Conservation (phyloP, 1,140 invertebrate species). For the Drosophila chauvacae region DNA sequence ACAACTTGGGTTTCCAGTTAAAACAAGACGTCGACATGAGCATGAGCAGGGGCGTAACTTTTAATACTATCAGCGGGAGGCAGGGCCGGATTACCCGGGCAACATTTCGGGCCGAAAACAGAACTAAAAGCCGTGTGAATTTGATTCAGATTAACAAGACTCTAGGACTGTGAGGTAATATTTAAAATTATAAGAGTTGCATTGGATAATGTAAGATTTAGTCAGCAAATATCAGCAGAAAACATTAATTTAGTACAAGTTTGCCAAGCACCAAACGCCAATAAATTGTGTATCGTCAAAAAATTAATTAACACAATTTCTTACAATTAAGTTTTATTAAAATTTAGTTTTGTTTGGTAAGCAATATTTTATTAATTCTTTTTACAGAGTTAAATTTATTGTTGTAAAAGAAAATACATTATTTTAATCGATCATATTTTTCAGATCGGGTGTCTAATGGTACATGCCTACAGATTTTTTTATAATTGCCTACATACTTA, state of each 20-base stretch:
- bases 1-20: constrained; percentile 66
- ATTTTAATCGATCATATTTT: no score
- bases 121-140: not conserved
- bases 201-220: no score
- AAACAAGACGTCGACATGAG: constrained; percentile 63
- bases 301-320: not conserved
- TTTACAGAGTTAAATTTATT: no score
- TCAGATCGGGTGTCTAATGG: no score
- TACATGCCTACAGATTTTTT: not conserved
- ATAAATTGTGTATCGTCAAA: not conserved
- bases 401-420: no score
- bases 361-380: no score
- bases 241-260: not conserved
- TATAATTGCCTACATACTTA: not conserved
- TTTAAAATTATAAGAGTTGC: not conserved
- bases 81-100: constrained; percentile 41
- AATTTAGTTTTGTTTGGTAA: not conserved
- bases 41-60: constrained; percentile 73
- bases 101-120: constrained; percentile 14
- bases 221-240: not conserved
- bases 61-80: constrained; percentile 52
- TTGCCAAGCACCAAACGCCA: not conserved
- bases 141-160: not conserved
- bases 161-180: not conserved
- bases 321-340: not conserved